Conservation (phyloP, 2,797 vertebrate species). For the Tachyglossus aculeatus region DNA sequence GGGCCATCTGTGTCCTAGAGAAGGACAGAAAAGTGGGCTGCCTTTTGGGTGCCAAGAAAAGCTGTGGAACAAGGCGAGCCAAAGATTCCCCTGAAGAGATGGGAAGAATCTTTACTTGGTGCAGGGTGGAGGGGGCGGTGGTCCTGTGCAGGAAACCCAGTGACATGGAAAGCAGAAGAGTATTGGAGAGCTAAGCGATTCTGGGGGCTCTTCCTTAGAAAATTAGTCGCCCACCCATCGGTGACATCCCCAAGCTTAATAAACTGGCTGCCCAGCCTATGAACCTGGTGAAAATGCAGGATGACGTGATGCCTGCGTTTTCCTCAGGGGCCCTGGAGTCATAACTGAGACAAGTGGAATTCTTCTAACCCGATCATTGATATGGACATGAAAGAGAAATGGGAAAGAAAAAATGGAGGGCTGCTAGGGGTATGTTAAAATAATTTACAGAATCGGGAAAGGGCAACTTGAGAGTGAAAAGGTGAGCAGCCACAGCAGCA, state of each 20-base stretch:
- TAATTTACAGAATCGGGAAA: constrained; percentile 11
- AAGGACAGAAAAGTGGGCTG: constrained; percentile 58
- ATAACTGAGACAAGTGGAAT: neutral
- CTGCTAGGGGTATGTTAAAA: constrained; percentile 9
- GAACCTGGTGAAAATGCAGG: neutral
- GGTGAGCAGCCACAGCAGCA: constrained; percentile 10
- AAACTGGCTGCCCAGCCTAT: neutral
- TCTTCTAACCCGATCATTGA: neutral
- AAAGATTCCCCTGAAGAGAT: constrained; percentile 34
- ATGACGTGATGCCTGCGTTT: neutral
- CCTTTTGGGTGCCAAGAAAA: constrained; percentile 52
- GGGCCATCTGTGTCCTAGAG: constrained; percentile 56
- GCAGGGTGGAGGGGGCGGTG: too few species aligned
- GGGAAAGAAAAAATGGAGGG: neutral
- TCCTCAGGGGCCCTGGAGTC: neutral
- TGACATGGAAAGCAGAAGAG: neutral
- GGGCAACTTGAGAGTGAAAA: constrained; percentile 15
- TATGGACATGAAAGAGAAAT: neutral
- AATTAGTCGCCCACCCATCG: neutral
- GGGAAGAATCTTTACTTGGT: constrained; percentile 22
- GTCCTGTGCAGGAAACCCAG: constrained; percentile 18
- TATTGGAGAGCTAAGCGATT: neutral
- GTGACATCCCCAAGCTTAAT: neutral
- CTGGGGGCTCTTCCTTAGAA: neutral
- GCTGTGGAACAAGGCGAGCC: constrained; percentile 42